A percentile compares a stretch with the other conserved stretches of the same genome.
Evolutionary conservation across 1,140 invertebrate genomes (phyloP).

Genomic region (Trypoxylus dichotomus): DNA sequence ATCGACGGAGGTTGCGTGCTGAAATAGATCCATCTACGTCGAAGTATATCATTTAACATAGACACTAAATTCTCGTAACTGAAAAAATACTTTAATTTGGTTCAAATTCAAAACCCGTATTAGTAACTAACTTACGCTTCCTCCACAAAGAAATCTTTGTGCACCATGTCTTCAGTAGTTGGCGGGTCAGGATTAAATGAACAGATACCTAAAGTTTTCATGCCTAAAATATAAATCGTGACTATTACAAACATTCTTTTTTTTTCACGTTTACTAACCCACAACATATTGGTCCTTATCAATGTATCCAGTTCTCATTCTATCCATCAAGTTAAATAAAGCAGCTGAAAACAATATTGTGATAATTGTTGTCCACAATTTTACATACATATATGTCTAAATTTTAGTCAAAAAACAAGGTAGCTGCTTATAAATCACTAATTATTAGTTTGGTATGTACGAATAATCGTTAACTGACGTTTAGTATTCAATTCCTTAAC

Average conservation of each 20-base stretch:
- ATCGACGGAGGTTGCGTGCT: background rate
- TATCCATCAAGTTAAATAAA: conserved; percentile 49
- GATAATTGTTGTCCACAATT: too few relatives aligned
- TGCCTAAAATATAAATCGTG: conserved; percentile 33
- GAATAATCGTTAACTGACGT: too few relatives aligned
- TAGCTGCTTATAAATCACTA: too few relatives aligned
- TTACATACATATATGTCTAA: too few relatives aligned
- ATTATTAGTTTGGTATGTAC: too few relatives aligned
- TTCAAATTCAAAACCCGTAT: background rate
- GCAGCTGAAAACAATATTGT: conserved; percentile 35
- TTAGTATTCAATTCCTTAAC: too few relatives aligned
- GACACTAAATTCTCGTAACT: conserved; percentile 22
- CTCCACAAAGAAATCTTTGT: conserved; percentile 39
- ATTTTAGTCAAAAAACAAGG: background rate
- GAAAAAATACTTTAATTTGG: background rate
- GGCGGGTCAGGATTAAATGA: conserved; percentile 40
- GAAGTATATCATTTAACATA: conserved; percentile 37
- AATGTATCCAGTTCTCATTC: conserved; percentile 44
- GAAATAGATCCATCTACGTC: conserved; percentile 29
- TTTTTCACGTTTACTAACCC: conserved; percentile 29
- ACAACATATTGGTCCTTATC: conserved; percentile 44
- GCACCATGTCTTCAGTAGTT: conserved; percentile 36
- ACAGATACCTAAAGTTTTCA: conserved; percentile 45
- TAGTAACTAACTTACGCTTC: conserved; percentile 38
- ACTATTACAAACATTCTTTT: background rate